Evolutionary conservation across 2,888 invertebrate species (phyloP).

Genomic region (Ectemnius lituratus): DNA sequence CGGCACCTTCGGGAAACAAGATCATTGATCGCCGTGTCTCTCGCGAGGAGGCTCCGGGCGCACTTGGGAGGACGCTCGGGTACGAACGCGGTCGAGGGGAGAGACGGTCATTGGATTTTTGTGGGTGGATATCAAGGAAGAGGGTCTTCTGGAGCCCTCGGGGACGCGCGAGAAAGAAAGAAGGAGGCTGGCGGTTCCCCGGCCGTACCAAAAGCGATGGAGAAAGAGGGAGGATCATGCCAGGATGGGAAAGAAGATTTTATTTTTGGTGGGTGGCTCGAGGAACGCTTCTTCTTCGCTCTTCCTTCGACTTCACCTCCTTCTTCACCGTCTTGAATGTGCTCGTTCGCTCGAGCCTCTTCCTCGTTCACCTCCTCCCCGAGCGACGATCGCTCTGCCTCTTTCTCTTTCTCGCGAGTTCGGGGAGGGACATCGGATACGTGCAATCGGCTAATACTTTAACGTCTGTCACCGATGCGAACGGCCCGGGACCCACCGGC

Average conservation of each 20-base stretch:
- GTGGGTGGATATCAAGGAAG: conserved; percentile 62
- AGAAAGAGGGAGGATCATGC: conserved; percentile 26
- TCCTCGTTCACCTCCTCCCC: conserved; percentile 8
- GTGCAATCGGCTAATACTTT: conserved; percentile 60
- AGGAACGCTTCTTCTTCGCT: conserved; percentile 40
- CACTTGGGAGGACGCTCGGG: conserved; percentile 27
- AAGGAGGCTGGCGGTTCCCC: neutral
- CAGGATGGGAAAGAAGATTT: conserved; percentile 56
- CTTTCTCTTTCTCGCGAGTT: conserved; percentile 12
- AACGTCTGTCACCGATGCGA: conserved; percentile 58
- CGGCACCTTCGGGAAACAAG: conserved; percentile 4
- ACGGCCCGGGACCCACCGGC: conserved; percentile 46
- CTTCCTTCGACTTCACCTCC: conserved; percentile 15
- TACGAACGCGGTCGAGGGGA: conserved; percentile 41
- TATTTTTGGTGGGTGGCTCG: conserved; percentile 59
- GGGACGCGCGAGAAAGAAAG: conserved; percentile 34
- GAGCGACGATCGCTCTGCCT: neutral
- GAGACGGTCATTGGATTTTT: conserved; percentile 58
- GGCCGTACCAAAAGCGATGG: conserved; percentile 7
- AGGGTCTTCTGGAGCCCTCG: conserved; percentile 52
- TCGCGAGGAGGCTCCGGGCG: conserved; percentile 24
- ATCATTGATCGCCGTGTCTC: conserved; percentile 30
- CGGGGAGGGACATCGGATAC: conserved; percentile 57
- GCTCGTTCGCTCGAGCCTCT: conserved; percentile 2
- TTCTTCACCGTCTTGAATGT: neutral